Evolutionary conservation across 1,140 invertebrate genomes (phyloP).

Genomic region (Hesperophylax magnus): DNA sequence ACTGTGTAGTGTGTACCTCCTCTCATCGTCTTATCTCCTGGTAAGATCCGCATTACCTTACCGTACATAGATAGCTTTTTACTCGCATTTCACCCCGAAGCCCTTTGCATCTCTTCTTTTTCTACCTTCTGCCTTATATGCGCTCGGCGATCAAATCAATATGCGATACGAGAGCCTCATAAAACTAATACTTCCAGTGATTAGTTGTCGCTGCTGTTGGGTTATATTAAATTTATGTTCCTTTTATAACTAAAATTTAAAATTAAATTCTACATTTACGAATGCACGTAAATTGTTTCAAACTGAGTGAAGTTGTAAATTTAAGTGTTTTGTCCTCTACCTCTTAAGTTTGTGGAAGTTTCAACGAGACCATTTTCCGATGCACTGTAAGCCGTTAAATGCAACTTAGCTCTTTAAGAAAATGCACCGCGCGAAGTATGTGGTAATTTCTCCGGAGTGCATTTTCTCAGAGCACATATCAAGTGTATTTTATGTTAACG

Average conservation of each 20-base stretch:
- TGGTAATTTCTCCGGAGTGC: constrained; percentile 53
- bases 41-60: constrained; percentile 42
- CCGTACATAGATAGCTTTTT: constrained; percentile 42
- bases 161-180: not conserved
- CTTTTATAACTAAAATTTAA: too few species aligned
- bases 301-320: not conserved
- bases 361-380: constrained; percentile 32
- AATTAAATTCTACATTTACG: too few species aligned
- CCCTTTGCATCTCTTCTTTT: constrained; percentile 11
- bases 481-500: constrained; percentile 45
- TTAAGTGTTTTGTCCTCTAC: constrained; percentile 23
- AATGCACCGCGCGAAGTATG: constrained; percentile 51
- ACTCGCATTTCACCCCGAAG: constrained; percentile 42
- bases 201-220: not conserved
- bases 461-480: constrained; percentile 47
- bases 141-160: constrained; percentile 37
- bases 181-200: not conserved
- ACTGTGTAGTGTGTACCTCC: constrained; percentile 23
- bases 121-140: constrained; percentile 27
- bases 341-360: constrained; percentile 13
- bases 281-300: too few species aligned
- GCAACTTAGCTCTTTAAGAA: constrained; percentile 44
- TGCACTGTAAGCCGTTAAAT: constrained; percentile 43
- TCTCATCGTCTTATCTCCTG: constrained; percentile 47
- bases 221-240: too few species aligned